Base-by-base conservation (phyloP, 1,140 invertebrate genomes). In the Zaprionus nigranus region DNA sequence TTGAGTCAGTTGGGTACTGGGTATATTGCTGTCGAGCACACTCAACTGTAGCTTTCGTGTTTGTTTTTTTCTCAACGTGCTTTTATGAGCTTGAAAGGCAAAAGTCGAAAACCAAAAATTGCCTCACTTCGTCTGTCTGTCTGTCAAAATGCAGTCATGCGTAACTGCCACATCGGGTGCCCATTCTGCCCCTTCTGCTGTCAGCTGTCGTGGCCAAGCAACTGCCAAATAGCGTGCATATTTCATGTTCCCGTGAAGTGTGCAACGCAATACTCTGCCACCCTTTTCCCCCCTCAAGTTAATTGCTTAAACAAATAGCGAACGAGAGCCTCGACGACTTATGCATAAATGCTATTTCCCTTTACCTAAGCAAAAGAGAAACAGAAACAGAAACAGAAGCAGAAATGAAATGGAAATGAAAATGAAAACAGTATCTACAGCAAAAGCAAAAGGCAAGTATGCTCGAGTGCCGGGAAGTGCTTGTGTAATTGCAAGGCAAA, bases 141-240 rank as follows among this genome's bases (percentile, higher is more conserved):
- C 61, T 72, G 69, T 72, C 74, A 66, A 24, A 66, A 36, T 66
- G 69, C 69, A 77, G 34, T 54, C 74, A 76, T 76, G 68, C 74
- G 61, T 65, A 24, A 11, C 46, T 56, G 17, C 46, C 38, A 49
- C 57, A 34, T 20, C 22, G 15, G 36, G n/a, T 34, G 20, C 40
- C 17, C 20, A 1, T 30, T 30, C 7, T 30, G 13, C 46, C 49
- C 13, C 54, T 36, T 15, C 7, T 28, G 46, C 43, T 43, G 36
- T 36, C 60, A 54, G 56, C 54, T 17, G 59, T 22, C 57, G 30
- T 49, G 38, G 20, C 62, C 74, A 72, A 56, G 56, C 54, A 60
- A 66, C 69, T 66, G 62, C 49, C 74, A 72, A 77, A 77, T 68
- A 73, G 58, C 75, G 51, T 49, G 75, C 75, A 73, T 73, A 77